These are phyloP conservation scores for Nemotelus nigrinus DNA, from an alignment of 2,888 invertebrate species.

Conservation along the genomic window DNA sequence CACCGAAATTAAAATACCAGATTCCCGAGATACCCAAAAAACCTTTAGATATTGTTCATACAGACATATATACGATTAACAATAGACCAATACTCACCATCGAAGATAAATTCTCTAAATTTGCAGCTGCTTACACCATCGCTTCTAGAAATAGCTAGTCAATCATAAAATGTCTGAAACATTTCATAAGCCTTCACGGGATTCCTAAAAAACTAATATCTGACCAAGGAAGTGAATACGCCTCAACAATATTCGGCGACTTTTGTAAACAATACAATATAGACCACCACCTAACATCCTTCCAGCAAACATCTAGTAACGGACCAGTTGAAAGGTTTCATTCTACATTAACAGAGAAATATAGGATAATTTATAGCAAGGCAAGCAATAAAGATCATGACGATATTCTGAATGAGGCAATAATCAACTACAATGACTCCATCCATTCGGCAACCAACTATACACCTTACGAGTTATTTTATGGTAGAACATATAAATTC, in stretches of 20 bases:
- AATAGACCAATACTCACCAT: conserved; percentile 22
- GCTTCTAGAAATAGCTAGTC: conserved; percentile 7
- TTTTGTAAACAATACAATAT: conserved; percentile 48
- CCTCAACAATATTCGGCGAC: conserved; percentile 48
- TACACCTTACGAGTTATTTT: conserved; percentile 20
- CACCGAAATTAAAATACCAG: conserved; percentile 44
- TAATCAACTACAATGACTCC: conserved; percentile 23
- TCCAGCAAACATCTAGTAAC: conserved; percentile 48
- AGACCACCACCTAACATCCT: conserved; percentile 47
- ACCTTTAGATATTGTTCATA: conserved; percentile 40
- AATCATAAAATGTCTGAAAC: conserved; percentile 23
- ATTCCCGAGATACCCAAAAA: conserved; percentile 38
- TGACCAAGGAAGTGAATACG: conserved; percentile 48
- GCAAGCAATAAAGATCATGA: background rate
- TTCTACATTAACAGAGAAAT: conserved; percentile 50
- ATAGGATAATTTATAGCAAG: conserved; percentile 46
- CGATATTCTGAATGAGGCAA: conserved; percentile 18
- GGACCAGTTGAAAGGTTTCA: conserved; percentile 50
- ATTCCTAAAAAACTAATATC: conserved; percentile 23
- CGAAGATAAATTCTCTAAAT: conserved; percentile 42
- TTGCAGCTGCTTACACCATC: conserved; percentile 33
- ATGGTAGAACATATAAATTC: conserved; percentile 24
- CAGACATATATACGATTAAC: conserved; percentile 32
- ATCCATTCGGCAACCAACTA: conserved; percentile 27
- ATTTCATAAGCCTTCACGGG: conserved; percentile 27